Conservation (phyloP, 92 coral and sea anemone genomes). For the Epizoanthus rinbou region DNA sequence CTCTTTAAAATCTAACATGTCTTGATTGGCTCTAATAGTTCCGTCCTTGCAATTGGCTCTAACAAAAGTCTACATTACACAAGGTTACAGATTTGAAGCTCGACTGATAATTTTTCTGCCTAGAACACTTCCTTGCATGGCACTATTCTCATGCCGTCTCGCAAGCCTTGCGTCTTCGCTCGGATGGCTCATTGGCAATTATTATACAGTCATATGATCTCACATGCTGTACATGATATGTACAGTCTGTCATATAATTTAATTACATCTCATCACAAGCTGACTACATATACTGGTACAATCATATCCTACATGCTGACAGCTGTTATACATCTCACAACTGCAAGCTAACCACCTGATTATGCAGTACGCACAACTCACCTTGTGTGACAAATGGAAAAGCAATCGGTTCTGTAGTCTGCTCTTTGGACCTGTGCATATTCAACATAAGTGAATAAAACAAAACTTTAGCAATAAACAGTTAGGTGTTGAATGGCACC, state of each 20-base stretch:
- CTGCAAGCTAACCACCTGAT: no score
- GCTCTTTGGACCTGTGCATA: slow-evolving; percentile 81
- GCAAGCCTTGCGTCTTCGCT: not conserved
- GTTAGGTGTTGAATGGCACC: no score
- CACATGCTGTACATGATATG: no score
- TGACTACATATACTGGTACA: no score
- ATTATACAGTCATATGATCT: no score
- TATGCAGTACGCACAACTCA: slow-evolving; percentile 4
- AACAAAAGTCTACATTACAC: not conserved
- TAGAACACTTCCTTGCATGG: not conserved
- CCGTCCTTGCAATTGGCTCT: slow-evolving; percentile 25
- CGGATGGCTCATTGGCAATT: not conserved
- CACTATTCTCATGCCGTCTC: slow-evolving; percentile 26
- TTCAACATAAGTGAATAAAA: not conserved
- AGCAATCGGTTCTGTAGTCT: slow-evolving; percentile 90
- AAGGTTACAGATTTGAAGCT: not conserved
- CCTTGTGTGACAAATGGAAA: slow-evolving; percentile 98
- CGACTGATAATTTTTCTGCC: slow-evolving; percentile 18
- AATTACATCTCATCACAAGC: no score
- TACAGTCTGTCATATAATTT: no score
- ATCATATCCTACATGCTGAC: no score
- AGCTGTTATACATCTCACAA: no score
- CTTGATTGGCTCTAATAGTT: slow-evolving; percentile 27
- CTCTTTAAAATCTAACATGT: not conserved
- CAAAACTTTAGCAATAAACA: not conserved